These are phyloP conservation scores for Nesogale talazaci DNA, from an alignment of 2,113 vertebrate species.

Conservation along the genomic window DNA sequence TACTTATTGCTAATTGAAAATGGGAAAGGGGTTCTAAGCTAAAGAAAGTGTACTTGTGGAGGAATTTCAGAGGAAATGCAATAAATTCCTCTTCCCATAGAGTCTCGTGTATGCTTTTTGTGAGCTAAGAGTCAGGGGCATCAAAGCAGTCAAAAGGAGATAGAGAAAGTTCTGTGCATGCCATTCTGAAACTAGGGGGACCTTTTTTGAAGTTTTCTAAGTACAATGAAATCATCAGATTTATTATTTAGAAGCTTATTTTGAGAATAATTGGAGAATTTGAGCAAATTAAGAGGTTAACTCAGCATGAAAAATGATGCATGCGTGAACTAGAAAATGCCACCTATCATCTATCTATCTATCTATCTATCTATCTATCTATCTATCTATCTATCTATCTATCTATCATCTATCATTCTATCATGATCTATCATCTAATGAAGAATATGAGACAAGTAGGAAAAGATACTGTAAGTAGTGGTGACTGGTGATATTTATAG, in stretches of 20 bases:
- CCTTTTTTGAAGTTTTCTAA: not conserved
- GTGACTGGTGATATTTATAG: not conserved
- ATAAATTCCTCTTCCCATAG: not conserved
- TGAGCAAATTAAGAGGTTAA: constrained; percentile 56
- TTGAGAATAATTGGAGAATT: constrained; percentile 50
- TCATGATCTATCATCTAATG: too few relatives aligned
- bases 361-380: too few relatives aligned
- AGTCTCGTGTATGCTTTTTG: accelerated
- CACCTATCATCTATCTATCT: too few relatives aligned
- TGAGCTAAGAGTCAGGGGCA: not conserved
- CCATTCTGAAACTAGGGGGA: not conserved
- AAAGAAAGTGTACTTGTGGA: not conserved
- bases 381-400: too few relatives aligned
- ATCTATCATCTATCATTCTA: too few relatives aligned
- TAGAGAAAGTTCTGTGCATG: not conserved
- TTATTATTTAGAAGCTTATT: not conserved
- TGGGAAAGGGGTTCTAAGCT: not conserved
- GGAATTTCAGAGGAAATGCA: not conserved
- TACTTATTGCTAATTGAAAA: not conserved
- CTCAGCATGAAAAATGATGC: constrained; percentile 20
- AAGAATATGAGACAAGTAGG: not conserved
- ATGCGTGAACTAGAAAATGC: not conserved
- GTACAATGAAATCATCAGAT: not conserved
- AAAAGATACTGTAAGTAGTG: not conserved
- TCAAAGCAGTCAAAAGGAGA: not conserved